A percentile compares a stretch with the other conserved stretches of the same genome.
phyloP scores from a whole-genome alignment of 1,140 invertebrate genomes.

The Drosophila sproati region DNA sequence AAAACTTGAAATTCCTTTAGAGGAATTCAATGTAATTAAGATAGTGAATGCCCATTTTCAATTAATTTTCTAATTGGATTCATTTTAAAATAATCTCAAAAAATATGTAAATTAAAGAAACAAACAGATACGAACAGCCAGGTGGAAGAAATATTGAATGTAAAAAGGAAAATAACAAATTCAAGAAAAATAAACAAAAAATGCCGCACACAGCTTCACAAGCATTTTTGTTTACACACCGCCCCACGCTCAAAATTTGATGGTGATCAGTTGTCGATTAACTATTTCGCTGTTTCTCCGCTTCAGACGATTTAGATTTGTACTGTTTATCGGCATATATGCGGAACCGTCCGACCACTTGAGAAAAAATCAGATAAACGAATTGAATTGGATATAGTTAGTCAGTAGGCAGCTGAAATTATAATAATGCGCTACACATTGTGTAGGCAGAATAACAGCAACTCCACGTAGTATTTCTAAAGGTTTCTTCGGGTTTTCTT shows the following conservation, averaged over 20 bases:
- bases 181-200: conserved; percentile 37
- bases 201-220: conserved; percentile 33
- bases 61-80: conserved; percentile 27
- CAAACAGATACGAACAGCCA: not conserved
- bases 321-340: not conserved
- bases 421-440: conserved; percentile 68
- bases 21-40: not conserved
- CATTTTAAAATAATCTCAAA: conserved; percentile 35
- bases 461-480: conserved; percentile 20
- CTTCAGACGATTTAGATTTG: too few relatives aligned
- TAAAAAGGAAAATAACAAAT: conserved; percentile 29
- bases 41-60: not conserved
- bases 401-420: conserved; percentile 40
- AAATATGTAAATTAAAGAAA: conserved; percentile 49
- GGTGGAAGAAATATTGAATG: conserved; percentile 40
- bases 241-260: conserved; percentile 33
- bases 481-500: conserved; percentile 11
- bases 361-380: conserved; percentile 72
- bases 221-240: conserved; percentile 26
- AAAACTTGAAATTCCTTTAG: conserved; percentile 1
- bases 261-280: too few relatives aligned
- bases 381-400: conserved; percentile 61
- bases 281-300: too few relatives aligned
- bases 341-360: conserved; percentile 50
- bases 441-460: conserved; percentile 55